Evolutionary conservation across 2,888 invertebrate species (phyloP).

Genomic region (Orchesellides sinensis): DNA sequence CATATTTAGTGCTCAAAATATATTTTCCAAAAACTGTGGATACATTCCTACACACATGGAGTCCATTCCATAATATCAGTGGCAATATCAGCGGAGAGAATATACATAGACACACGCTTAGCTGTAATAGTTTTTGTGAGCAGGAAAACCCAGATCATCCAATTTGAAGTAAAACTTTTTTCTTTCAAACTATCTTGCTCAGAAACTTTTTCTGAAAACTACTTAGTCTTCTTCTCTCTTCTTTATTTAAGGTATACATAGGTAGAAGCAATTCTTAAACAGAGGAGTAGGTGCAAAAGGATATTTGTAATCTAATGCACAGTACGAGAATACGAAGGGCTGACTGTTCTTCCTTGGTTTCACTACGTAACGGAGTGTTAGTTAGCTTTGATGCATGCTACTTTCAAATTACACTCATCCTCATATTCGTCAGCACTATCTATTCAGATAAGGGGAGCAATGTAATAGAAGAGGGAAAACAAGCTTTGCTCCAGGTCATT

Average conservation of each 20-base stretch:
- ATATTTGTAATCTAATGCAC: neutral
- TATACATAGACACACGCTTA: too few relatives aligned
- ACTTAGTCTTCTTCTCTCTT: conserved; percentile 7
- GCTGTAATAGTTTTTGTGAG: too few relatives aligned
- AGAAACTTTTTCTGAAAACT: conserved; percentile 40
- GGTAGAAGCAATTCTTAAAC: too few relatives aligned
- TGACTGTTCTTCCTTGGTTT: conserved; percentile 6
- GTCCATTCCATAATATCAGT: too few relatives aligned
- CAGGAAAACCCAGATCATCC: conserved; percentile 49
- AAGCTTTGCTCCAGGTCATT: conserved; percentile 54
- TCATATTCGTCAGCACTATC: neutral
- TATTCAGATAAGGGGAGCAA: neutral
- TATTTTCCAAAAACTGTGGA: too few relatives aligned
- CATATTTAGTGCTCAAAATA: too few relatives aligned
- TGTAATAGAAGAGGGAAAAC: conserved; percentile 26
- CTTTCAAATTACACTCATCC: neutral
- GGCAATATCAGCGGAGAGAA: too few relatives aligned
- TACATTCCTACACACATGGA: too few relatives aligned
- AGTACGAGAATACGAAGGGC: neutral
- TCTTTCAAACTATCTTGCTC: conserved; percentile 22
- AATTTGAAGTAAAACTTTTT: conserved; percentile 45
- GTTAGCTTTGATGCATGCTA: neutral
- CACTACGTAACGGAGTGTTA: neutral
- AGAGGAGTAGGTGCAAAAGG: neutral
- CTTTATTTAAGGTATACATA: neutral